Base-by-base conservation (phyloP, 2,888 invertebrate genomes). In the Lasioglossum lativentre region DNA sequence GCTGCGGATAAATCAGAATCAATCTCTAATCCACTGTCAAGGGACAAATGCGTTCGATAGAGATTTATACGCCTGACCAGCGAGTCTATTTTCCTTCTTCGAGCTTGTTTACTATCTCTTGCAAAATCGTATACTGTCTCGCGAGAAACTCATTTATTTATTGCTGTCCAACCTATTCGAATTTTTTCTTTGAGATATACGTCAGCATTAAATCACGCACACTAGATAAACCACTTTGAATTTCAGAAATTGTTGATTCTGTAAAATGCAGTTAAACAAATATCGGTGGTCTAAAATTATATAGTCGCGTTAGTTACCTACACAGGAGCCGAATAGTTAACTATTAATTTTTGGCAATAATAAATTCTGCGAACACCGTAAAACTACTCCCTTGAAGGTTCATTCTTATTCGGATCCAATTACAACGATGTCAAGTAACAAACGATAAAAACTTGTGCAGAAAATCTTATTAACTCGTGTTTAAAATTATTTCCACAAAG, bases 1-100 rank as follows among this genome's bases (percentile, higher is more conserved):
- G 52, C 56, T 12, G 27, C 40, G 40, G 40, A 59, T 75, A 75
- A 75, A 75, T 75, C 74, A 52, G 66, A 38, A 52, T 82, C 78
- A 78, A 52, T 19, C 23, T 19, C 12, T 42, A 42, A 80, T 66
- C 30, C n/a, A 27, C 14, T 68, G 52, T 8, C 52, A 52, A 16
- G n/a, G 47, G 75, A 30, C 75, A 23, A 75, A 52, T n/a, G 14
- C 74, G 74, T 27, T 59, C 40, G 30, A n/a, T 10, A 10, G 52
- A n/a, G 40, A 80, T 75, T 80, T 75, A 52, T 30, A 23, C 56
- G 30, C n/a, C 45, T n/a, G 30, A 30, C 16, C 16, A 16, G 2
- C 30, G 1, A 30, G 30, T 16, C 63, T 16, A 16, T 30, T 63
- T 16, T 6, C 27, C 30, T 16, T 4, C 56, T 56, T 12, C 56